These are phyloP conservation scores for Cremastinae sp. DNA, from an alignment of 2,888 invertebrate species.

Conservation along the genomic window DNA sequence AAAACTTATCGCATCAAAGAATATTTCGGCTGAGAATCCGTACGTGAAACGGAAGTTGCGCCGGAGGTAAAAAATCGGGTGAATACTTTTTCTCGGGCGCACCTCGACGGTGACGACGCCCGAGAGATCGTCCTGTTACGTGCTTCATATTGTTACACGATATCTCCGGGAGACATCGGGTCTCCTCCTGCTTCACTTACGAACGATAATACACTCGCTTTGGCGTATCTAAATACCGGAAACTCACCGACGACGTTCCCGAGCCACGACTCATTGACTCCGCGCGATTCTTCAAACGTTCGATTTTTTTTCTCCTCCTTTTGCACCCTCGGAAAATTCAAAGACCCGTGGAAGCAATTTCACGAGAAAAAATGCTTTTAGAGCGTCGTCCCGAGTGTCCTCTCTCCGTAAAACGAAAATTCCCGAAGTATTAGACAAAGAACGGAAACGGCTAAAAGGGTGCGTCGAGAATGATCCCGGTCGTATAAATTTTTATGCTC, in stretches of 20 bases:
- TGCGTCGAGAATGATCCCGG: not conserved
- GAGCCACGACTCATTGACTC: slow-evolving; percentile 75
- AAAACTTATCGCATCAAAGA: not conserved
- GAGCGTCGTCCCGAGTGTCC: too few species aligned
- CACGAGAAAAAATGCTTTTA: too few species aligned
- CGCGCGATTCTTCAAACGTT: slow-evolving; percentile 44
- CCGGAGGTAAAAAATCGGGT: slow-evolving; percentile 10
- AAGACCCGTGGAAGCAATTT: not conserved
- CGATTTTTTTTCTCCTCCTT: slow-evolving; percentile 15
- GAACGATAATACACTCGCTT: slow-evolving; percentile 56
- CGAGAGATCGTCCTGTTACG: not conserved
- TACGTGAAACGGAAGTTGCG: slow-evolving; percentile 33
- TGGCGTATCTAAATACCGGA: slow-evolving; percentile 78
- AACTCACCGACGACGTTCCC: slow-evolving; percentile 60
- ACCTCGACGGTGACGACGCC: slow-evolving; percentile 36
- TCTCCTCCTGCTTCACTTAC: slow-evolving; percentile 42
- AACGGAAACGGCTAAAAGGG: slow-evolving; percentile 22
- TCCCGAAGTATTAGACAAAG: not conserved
- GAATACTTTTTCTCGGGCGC: slow-evolving; percentile 46
- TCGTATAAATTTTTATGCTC: slow-evolving; percentile 7
- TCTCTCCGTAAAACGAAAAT: not conserved
- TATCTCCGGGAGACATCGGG: slow-evolving; percentile 53
- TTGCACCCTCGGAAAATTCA: slow-evolving; percentile 1
- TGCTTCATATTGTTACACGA: slow-evolving; percentile 52
- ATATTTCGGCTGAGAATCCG: slow-evolving; percentile 45